Evolutionary conservation across 1,140 invertebrate species (phyloP).

Genomic region (Heliconius melpomene): DNA sequence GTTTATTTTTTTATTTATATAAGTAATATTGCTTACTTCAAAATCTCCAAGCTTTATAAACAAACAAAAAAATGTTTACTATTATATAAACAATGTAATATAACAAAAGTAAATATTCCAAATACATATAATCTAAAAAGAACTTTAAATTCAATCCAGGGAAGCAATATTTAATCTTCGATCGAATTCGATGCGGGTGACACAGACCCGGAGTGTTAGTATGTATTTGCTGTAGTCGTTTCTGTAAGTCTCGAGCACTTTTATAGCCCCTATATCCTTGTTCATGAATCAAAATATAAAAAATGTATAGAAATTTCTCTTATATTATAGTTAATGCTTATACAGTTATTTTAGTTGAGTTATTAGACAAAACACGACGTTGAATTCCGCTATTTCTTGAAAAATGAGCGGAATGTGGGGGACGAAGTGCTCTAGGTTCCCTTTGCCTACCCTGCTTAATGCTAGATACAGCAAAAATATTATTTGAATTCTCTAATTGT

Average conservation of each 20-base stretch:
- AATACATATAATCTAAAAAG: background rate
- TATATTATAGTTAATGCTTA: background rate
- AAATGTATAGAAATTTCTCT: background rate
- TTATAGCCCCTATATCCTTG: conserved; percentile 5
- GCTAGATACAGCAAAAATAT: too few relatives aligned
- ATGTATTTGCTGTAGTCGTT: conserved; percentile 3
- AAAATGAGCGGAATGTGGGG: too few relatives aligned
- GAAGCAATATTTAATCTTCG: conserved; percentile 5
- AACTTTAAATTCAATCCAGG: background rate
- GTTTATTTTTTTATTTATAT: too few relatives aligned
- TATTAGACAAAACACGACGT: too few relatives aligned
- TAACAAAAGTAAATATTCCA: background rate
- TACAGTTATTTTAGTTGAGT: background rate
- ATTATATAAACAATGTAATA: background rate
- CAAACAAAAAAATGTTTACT: too few relatives aligned
- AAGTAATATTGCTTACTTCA: too few relatives aligned
- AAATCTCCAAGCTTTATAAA: too few relatives aligned
- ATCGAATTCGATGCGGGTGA: conserved; percentile 4
- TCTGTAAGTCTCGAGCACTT: background rate
- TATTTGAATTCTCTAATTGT: too few relatives aligned
- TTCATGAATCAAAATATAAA: background rate
- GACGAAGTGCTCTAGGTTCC: too few relatives aligned
- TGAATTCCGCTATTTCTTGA: too few relatives aligned
- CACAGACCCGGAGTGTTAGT: background rate
- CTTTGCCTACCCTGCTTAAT: too few relatives aligned